Evolutionary conservation across 2,797 vertebrate species (phyloP), one percentile per base, ranked within the genome.

Genomic region (Meriones psammophilus): DNA sequence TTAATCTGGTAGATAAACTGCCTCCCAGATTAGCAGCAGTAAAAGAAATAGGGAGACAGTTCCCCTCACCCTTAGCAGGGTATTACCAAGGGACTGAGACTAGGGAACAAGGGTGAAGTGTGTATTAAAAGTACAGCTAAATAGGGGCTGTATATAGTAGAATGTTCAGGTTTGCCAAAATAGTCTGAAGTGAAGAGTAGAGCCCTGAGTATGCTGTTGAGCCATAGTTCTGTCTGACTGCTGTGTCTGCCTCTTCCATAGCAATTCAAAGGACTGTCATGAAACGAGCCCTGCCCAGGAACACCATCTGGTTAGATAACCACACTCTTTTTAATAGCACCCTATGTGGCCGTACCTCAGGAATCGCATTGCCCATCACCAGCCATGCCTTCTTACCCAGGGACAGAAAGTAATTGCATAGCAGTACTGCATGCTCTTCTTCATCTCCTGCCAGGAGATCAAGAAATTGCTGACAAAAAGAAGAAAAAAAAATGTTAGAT

Each of bases 341-440:
- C n/a, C 66, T 28, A 0, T 0, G 0, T 0, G 12, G 22, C 96
- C 98, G 97, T 96, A 99, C 99, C 99, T 99, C 99, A 6, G 99
- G 99, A 96, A 99, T 99, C 15, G 99, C 99, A 0, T 97, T 99
- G 97, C 99, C 99, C 83, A 99, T 99, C 71, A 99, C 94, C 15
- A 99, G 99, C 99, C 99, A 99, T 33, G 99, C 98, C 98, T 99
- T 99, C 96, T 99, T 99, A 3, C 99, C 99, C 99, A 99, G 99
- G 73, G 98, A 99, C 97, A 99, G 98, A 96, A 99, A 99, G 98
- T 99, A 99, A 98, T 99, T 99, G 94, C 99, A 99, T 91, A 99
- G 97, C 17, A 99, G 98, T 1, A 99, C 99, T 0, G 99, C 99
- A 0, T 99, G 99, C 94, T 99, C 99, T 94, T 99, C 99, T 98